Evolutionary conservation across 1,140 invertebrate species (phyloP).

Genomic region (Metopolophium dirhodum): DNA sequence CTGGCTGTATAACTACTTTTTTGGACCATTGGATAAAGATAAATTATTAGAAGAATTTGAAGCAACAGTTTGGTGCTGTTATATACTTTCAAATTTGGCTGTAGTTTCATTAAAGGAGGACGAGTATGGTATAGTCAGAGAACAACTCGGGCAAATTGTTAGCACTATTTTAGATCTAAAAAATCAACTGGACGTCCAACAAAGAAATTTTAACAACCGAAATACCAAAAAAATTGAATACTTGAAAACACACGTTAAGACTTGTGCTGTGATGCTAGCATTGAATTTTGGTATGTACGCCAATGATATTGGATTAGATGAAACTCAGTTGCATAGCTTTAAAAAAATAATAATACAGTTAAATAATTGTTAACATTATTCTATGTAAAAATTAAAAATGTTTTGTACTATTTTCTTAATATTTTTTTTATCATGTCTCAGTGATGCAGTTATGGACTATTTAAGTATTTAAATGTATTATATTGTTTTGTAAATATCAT

Average conservation of each 20-base stretch:
- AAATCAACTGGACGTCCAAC: conserved; percentile 29
- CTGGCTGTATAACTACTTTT: conserved; percentile 25
- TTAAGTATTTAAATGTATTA: background rate
- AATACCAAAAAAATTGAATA: conserved; percentile 5
- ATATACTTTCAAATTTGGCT: conserved; percentile 50
- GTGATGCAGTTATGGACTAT: background rate
- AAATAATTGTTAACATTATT: conserved; percentile 2
- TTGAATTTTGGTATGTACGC: conserved; percentile 36
- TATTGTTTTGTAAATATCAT: conserved; percentile 31
- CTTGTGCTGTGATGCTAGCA: conserved; percentile 47
- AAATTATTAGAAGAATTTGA: conserved; percentile 45
- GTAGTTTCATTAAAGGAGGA: conserved; percentile 49
- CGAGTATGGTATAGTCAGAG: conserved; percentile 46
- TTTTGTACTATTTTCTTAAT: background rate
- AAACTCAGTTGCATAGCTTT: conserved; percentile 34
- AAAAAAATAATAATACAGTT: conserved; percentile 37
- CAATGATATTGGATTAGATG: conserved; percentile 53
- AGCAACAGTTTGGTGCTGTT: conserved; percentile 45
- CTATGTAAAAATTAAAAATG: background rate
- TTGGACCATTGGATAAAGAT: conserved; percentile 36
- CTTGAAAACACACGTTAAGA: conserved; percentile 4
- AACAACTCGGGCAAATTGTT: conserved; percentile 36
- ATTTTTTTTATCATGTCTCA: background rate
- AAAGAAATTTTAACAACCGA: background rate
- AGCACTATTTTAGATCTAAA: conserved; percentile 34